Base-by-base conservation (phyloP, 2,888 invertebrate genomes). In the Hyposoter didymator region DNA sequence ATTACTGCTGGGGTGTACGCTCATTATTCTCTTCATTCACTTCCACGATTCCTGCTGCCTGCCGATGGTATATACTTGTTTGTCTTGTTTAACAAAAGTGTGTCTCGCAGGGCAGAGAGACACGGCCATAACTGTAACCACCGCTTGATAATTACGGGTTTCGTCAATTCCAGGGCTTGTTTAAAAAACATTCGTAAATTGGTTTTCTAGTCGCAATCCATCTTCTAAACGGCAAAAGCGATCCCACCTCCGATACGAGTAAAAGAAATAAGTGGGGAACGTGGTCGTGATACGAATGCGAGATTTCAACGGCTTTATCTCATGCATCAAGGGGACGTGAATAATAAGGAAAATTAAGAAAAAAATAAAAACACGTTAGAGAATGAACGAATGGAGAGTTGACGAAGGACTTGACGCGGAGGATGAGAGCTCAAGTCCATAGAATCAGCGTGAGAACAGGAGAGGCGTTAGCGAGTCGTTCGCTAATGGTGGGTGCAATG, bases 401-500 rank as follows among this genome's bases (percentile, higher is more conserved):
- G 70, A 78, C 80, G 84, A 74, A 76, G 75, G 49, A 72, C 79
- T 80, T 19, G 72, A 43, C 66, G 73, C 14, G 47, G 49, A 59
- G 35, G 67, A 70, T 64, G 64, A 75, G 74, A 62, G 74, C 74
- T 66, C 74, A 14, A 43, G 39, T 32, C 69, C 47, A 67, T 47
- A 73, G 64, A 67, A 72, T 75, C 70, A 43, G 72, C 12, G 47
- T n/a, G 17, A 39, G 76, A 85, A 59, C 72, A 85, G 87, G 85
- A 85, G 88, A 88, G 79, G 76, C 84, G 87, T 84, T 87, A 87
- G 85, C 90, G 82, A 80, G 64, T 72, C 79, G 82, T 85, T 82
- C 85, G 88, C 89, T 93, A 93, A 92, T 93, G 92, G 92, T 90
- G 90, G 90, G 91, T 92, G 92, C 91, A 92, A 92, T 89, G 91